These are phyloP conservation scores for Hoplias malabaricus DNA, from an alignment of 2,113 vertebrate genomes.

Conservation along the genomic window DNA sequence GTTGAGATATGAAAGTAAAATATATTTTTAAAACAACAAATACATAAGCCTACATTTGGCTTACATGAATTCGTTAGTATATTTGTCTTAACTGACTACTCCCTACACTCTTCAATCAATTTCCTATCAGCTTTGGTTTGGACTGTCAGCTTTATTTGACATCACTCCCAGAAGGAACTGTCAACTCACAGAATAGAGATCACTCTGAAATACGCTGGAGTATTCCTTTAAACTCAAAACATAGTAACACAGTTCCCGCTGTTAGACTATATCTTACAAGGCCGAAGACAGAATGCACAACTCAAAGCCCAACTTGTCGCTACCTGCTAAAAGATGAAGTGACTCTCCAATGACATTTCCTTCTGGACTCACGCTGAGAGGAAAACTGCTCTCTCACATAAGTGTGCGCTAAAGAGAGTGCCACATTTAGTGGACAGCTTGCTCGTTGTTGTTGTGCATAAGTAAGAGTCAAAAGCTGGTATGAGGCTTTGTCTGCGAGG, in stretches of 20 bases:
- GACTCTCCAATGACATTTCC: not conserved
- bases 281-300: not conserved
- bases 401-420: not conserved
- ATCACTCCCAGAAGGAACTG: no score
- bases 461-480: constrained; percentile 30
- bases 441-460: constrained; percentile 31
- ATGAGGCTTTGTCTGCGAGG: constrained; percentile 34
- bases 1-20: no score
- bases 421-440: constrained; percentile 30
- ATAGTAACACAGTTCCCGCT: not conserved
- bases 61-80: no score
- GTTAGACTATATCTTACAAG: not conserved
- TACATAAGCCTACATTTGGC: no score
- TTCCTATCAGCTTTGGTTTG: no score
- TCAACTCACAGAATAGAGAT: no score
- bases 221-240: no score
- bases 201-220: no score
- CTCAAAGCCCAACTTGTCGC: not conserved
- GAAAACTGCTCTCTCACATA: not conserved
- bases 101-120: no score
- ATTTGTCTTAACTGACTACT: no score
- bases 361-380: not conserved
- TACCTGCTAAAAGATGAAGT: not conserved
- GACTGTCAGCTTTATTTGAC: no score
- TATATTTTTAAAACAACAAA: no score